These are phyloP conservation scores for Drosophila tanythrix DNA, from an alignment of 2,888 invertebrate genomes.

Conservation along the genomic window DNA sequence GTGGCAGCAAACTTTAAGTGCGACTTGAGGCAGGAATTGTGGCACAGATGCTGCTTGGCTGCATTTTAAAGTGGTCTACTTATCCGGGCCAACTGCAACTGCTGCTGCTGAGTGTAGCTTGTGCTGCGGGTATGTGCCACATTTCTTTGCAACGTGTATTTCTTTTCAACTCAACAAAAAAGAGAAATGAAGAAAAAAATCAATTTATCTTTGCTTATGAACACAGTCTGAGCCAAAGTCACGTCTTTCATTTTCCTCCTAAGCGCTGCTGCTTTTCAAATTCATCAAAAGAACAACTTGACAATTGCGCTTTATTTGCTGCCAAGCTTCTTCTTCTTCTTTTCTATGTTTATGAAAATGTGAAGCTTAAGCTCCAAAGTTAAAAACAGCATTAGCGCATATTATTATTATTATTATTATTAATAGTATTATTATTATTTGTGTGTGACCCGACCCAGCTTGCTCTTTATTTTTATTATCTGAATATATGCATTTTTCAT, in stretches of 20 bases:
- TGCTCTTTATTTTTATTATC: too few species aligned
- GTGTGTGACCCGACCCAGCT: too few species aligned
- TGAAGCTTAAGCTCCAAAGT: background rate
- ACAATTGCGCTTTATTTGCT: slow-evolving; percentile 11
- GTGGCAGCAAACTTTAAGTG: slow-evolving; percentile 52
- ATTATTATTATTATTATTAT: background rate
- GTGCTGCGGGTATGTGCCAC: slow-evolving; percentile 54
- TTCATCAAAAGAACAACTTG: slow-evolving; percentile 16
- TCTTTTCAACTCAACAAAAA: slow-evolving; percentile 21
- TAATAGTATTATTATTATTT: slow-evolving; percentile 8
- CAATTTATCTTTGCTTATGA: slow-evolving; percentile 64
- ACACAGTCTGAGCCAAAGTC: slow-evolving; percentile 49
- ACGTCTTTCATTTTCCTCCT: slow-evolving; percentile 56
- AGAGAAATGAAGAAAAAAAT: slow-evolving; percentile 49
- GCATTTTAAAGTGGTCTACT: slow-evolving; percentile 69
- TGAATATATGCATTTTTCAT: too few species aligned
- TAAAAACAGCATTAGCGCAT: background rate
- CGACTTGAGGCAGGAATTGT: slow-evolving; percentile 39
- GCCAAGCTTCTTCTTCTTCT: slow-evolving; percentile 1
- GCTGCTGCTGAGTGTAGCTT: slow-evolving; percentile 37
- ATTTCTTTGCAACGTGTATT: slow-evolving; percentile 50
- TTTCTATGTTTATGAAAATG: background rate
- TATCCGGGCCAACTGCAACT: slow-evolving; percentile 49
- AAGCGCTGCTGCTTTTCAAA: slow-evolving; percentile 35
- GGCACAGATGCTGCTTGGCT: slow-evolving; percentile 41